Conservation (phyloP, 2,888 invertebrate species). For the Hydroisotoma schaefferi region DNA sequence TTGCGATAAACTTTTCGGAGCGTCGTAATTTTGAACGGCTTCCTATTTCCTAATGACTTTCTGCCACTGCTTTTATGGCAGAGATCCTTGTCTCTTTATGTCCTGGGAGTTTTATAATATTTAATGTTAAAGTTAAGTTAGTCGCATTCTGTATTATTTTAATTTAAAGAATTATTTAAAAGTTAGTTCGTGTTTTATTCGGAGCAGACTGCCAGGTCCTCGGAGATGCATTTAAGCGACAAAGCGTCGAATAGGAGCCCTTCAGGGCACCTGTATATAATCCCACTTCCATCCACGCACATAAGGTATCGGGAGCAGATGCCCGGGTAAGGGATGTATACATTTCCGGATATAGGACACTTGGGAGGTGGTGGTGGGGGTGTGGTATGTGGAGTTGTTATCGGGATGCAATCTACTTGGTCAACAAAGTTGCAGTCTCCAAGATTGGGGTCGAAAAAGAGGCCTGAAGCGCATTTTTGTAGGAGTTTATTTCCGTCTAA, state of each 20-base stretch:
- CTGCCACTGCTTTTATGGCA: too few species aligned
- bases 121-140: too few species aligned
- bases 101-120: too few species aligned
- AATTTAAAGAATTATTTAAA: too few species aligned
- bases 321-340: slow-evolving; percentile 17
- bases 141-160: too few species aligned
- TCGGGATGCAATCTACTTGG: slow-evolving; percentile 49
- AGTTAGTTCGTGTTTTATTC: too few species aligned
- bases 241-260: slow-evolving; percentile 14
- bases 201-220: slow-evolving; percentile 6
- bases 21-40: neutral
- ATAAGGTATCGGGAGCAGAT: slow-evolving; percentile 18
- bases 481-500: slow-evolving; percentile 9
- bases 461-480: slow-evolving; percentile 13
- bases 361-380: slow-evolving; percentile 48
- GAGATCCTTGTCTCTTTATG: too few species aligned
- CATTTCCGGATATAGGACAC: slow-evolving; percentile 14
- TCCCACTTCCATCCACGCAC: slow-evolving; percentile 16
- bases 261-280: slow-evolving; percentile 7
- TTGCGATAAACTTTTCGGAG: too few species aligned
- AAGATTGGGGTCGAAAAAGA: slow-evolving; percentile 15
- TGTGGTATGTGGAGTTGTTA: slow-evolving; percentile 49
- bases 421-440: slow-evolving; percentile 48
- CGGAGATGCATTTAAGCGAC: neutral
- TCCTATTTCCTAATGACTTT: slow-evolving; percentile 7